Percentiles rank a stretch among this genome's conserved stretches.
Evolutionary conservation across 2,888 invertebrate species (phyloP).

Genomic region (Dastarcus helophoroides): DNA sequence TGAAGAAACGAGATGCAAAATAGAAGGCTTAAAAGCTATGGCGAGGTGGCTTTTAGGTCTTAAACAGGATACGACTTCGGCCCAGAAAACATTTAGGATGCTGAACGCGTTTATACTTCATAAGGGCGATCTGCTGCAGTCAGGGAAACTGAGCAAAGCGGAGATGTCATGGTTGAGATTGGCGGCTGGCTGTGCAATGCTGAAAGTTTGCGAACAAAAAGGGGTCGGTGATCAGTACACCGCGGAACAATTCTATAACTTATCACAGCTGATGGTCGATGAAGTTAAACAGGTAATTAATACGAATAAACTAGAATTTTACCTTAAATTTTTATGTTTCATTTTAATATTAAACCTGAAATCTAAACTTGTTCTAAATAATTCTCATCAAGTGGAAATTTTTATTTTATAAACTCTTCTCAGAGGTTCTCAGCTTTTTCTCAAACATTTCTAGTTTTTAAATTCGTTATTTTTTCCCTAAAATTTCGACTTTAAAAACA

Average conservation of each 20-base stretch:
- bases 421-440: no score
- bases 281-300: slow-evolving; percentile 66
- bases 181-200: slow-evolving; percentile 89
- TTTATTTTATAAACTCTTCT: no score
- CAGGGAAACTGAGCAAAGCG: slow-evolving; percentile 63
- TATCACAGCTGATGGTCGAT: slow-evolving; percentile 81
- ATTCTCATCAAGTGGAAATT: no score
- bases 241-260: slow-evolving; percentile 87
- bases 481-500: no score
- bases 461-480: no score
- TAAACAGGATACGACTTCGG: slow-evolving; percentile 76
- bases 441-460: no score
- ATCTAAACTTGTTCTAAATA: no score
- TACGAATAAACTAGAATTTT: slow-evolving; percentile 22
- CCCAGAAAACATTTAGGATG: slow-evolving; percentile 90
- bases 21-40: slow-evolving; percentile 93
- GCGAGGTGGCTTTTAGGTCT: slow-evolving; percentile 90
- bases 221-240: slow-evolving; percentile 92
- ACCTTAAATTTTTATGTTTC: no score
- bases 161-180: slow-evolving; percentile 91
- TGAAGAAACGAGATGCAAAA: slow-evolving; percentile 82
- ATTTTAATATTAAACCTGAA: no score
- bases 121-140: slow-evolving; percentile 55
- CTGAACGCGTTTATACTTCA: slow-evolving; percentile 87
- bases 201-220: slow-evolving; percentile 94